These are phyloP conservation scores for Syngnathoides biaculeatus DNA, from an alignment of 2,113 vertebrate genomes.

Conservation along the genomic window DNA sequence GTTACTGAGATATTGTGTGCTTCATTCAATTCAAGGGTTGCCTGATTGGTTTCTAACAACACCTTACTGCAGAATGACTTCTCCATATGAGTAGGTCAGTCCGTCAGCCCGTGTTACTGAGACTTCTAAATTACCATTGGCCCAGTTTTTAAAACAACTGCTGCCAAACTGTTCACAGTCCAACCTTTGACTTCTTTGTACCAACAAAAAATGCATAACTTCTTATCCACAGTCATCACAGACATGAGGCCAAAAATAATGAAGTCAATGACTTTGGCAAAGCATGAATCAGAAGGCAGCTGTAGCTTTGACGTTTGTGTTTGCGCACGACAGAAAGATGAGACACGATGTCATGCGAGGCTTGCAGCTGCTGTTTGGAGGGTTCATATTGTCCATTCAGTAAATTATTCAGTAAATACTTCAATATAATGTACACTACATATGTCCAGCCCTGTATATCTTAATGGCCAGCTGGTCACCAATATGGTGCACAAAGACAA, in stretches of 20 bases:
- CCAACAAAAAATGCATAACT: constrained; percentile 52
- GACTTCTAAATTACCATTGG: constrained; percentile 46
- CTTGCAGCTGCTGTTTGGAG: constrained; percentile 60
- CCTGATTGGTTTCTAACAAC: constrained; percentile 54
- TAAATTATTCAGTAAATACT: constrained; percentile 80
- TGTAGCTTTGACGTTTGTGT: constrained; percentile 31
- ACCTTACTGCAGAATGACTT: constrained; percentile 51
- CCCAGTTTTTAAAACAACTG: constrained; percentile 37
- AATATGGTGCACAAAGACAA: constrained; percentile 73
- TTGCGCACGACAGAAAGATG: constrained; percentile 16
- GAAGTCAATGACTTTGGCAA: constrained; percentile 64
- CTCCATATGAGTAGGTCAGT: constrained; percentile 60
- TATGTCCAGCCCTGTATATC: constrained; percentile 71
- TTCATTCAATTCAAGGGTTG: constrained; percentile 42
- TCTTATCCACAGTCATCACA: constrained; percentile 50
- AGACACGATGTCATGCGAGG: constrained; percentile 50
- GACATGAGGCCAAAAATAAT: constrained; percentile 65
- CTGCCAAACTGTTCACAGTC: constrained; percentile 38
- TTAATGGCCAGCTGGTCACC: constrained; percentile 80
- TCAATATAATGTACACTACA: constrained; percentile 77
- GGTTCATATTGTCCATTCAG: constrained; percentile 66
- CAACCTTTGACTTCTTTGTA: constrained; percentile 38
- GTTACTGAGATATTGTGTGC: constrained; percentile 53
- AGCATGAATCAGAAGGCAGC: constrained; percentile 62
- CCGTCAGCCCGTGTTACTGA: constrained; percentile 41